A percentile compares a stretch with the other conserved stretches of the same genome.
These are phyloP conservation scores for Lasius platythorax DNA, from an alignment of 2,888 invertebrate genomes.

Conservation along the genomic window DNA sequence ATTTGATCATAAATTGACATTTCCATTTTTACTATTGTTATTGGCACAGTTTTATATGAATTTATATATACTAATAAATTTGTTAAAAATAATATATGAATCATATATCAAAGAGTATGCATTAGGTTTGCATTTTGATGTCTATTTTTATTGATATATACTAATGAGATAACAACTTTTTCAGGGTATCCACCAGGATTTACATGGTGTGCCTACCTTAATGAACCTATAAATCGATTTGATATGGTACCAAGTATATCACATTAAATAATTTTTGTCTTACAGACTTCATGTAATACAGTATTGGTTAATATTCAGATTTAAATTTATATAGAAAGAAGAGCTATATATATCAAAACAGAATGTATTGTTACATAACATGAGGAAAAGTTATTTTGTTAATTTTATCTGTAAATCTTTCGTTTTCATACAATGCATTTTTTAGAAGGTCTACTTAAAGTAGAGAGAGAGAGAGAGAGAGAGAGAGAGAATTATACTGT, in stretches of 20 bases:
- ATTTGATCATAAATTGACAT: neutral
- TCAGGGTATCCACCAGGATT: conserved; percentile 85
- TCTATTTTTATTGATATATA: conserved; percentile 1
- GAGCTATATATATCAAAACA: conserved; percentile 43
- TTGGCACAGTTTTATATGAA: neutral
- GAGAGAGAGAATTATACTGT: conserved; percentile 20
- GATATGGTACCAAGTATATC: conserved; percentile 67
- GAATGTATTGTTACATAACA: neutral
- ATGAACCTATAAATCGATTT: conserved; percentile 79
- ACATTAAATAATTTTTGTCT: conserved; percentile 52
- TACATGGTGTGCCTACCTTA: conserved; percentile 85
- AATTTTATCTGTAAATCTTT: conserved; percentile 2
- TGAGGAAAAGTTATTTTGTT: conserved; percentile 13
- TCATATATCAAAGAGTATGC: neutral
- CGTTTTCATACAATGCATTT: neutral
- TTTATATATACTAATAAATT: neutral
- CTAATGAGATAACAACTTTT: conserved; percentile 71
- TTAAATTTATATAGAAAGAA: conserved; percentile 8
- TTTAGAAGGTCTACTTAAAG: conserved; percentile 5
- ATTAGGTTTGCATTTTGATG: conserved; percentile 13
- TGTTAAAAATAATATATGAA: conserved; percentile 1
- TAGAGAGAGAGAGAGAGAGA: neutral
- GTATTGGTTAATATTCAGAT: conserved; percentile 33
- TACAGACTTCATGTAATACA: conserved; percentile 46
- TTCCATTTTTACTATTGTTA: neutral